A percentile compares a stretch with the other conserved stretches of the same genome.
phyloP scores from a whole-genome alignment of 2,113 vertebrate species.

The Rhabdornis inornatus region DNA sequence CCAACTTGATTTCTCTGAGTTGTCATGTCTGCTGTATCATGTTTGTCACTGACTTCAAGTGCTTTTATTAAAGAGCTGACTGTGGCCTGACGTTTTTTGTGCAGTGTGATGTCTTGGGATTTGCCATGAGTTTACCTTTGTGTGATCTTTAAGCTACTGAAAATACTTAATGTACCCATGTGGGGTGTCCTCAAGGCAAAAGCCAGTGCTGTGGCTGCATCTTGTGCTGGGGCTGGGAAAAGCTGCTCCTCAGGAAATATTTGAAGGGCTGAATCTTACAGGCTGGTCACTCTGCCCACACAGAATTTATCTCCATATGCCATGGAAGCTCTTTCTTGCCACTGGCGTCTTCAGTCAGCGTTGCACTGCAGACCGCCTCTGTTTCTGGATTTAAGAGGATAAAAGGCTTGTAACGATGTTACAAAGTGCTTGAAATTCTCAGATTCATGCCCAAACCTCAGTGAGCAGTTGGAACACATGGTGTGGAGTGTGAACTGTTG shows the following conservation, averaged over 20 bases:
- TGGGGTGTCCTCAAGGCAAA: not conserved
- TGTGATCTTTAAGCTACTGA: not conserved
- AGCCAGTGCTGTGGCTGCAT: not conserved
- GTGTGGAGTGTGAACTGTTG: not conserved
- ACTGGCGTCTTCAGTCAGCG: not conserved
- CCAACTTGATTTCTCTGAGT: not conserved
- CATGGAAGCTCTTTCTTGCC: not conserved
- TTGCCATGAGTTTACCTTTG: not conserved
- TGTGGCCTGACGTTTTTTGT: slow-evolving; percentile 27
- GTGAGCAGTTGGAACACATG: not conserved
- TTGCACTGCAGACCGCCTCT: not conserved
- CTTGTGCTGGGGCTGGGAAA: not conserved
- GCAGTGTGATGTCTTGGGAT: not conserved
- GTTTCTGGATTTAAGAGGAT: not conserved
- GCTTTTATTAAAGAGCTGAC: slow-evolving; percentile 59
- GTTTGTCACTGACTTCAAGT: slow-evolving; percentile 32
- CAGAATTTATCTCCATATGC: not conserved
- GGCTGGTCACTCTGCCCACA: not conserved
- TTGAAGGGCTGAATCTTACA: not conserved
- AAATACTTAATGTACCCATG: not conserved
- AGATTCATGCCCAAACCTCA: not conserved
- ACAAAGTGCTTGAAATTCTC: not conserved
- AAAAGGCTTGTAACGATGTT: not conserved
- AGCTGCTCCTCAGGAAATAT: not conserved
- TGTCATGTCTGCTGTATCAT: slow-evolving; percentile 20